Base-by-base conservation (phyloP, 1,140 invertebrate species). In the Apis cerana region DNA sequence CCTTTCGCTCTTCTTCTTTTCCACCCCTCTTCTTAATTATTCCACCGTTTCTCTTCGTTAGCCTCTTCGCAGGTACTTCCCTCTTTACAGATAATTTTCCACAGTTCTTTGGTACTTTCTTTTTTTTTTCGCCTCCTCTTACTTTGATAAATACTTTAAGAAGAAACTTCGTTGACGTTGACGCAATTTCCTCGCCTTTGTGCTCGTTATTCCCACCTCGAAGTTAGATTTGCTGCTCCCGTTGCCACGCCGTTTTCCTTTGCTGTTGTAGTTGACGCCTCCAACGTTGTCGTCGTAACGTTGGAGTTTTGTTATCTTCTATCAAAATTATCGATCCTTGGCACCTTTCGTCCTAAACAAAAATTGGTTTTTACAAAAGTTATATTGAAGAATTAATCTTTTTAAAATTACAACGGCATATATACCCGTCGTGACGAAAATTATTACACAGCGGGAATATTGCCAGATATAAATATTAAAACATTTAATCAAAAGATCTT, bases 31-130 rank as follows among this genome's bases (percentile, higher is more conserved):
- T 43, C 33, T 7, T 43, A 43, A 43, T 43, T 43, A 43, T 43
- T 43, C 33, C 33, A 43, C 33, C 5, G 10, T n/a, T 50, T 43
- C 13, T 15, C 43, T 79, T 0, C 13, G 15, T 13, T 13, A 11
- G 43, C n/a, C 50, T n/a, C 56, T 21, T 21, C 50, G 15, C 48
- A 12, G 27, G 11, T 43, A 43, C 33, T 68, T 48, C 13, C 17
- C 23, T 15, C 74, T 23, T 54, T 23, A 15, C 54, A 8, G 27
- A 5, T 27, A 58, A 19, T 59, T 68, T 33, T 43, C 17, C 64
- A n/a, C 64, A 54, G 48, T 77, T 56, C 70, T 58, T 77, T 82
- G 54, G 15, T 56, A 77, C 80, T 70, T n/a, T 23, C 33, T 77
- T 9, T 52, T 77, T 9, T n/a, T 23, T 43, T 43, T 43, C 33